Conservation (phyloP, 2,113 vertebrate species). For the Centropus unirufus region DNA sequence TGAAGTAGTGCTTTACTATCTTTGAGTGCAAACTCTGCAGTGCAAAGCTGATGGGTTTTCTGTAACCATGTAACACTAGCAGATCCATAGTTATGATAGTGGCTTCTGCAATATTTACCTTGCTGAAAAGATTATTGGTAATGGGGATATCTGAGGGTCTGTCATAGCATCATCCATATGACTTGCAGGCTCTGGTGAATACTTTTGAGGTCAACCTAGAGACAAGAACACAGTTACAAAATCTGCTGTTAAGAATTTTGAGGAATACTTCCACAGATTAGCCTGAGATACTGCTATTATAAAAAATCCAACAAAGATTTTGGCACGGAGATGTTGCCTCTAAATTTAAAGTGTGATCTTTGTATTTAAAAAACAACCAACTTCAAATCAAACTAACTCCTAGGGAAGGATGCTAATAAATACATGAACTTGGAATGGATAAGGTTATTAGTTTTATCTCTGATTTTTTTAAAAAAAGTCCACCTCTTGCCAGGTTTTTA, state of each 20-base stretch:
- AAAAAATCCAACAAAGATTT: neutral
- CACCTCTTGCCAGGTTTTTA: neutral
- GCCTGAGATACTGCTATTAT: neutral
- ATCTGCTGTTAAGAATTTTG: neutral
- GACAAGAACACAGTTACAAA: neutral
- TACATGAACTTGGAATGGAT: neutral
- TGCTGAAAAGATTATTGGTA: neutral
- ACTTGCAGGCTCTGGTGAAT: neutral
- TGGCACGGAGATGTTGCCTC: neutral
- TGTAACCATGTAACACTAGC: neutral
- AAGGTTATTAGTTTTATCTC: neutral
- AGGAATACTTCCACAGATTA: neutral
- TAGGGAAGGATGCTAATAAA: neutral
- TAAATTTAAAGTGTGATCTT: neutral
- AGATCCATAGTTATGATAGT: neutral
- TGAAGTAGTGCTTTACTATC: neutral
- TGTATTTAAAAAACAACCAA: neutral
- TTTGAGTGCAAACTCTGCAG: neutral
- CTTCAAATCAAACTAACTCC: neutral
- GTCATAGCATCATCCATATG: neutral
- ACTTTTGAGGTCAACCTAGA: neutral
- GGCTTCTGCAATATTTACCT: neutral
- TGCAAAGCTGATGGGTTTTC: neutral
- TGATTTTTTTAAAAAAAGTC: neutral
- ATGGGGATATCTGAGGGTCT: neutral